These are phyloP conservation scores for Leucoraja ocellata DNA, from an alignment of 2,797 vertebrate species.

Conservation along the genomic window DNA sequence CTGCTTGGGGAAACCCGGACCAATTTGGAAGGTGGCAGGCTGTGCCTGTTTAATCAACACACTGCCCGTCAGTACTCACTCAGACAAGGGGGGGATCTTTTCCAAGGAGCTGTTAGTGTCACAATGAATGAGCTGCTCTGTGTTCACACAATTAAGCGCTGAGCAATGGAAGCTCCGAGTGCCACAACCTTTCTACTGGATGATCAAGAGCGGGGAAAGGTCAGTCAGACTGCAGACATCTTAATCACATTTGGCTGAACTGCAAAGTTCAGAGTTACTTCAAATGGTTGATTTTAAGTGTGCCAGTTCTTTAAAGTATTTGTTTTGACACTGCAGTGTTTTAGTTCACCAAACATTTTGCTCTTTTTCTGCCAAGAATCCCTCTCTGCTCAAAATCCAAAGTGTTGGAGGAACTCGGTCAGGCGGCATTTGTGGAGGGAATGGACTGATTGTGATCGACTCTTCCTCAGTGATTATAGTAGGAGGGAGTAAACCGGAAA, in stretches of 20 bases:
- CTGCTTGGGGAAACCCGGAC: not conserved
- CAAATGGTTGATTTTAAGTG: not conserved
- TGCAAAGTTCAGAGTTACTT: not conserved
- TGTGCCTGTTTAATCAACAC: constrained; percentile 10
- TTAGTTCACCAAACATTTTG: not conserved
- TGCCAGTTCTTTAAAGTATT: not conserved
- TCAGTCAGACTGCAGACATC: not conserved
- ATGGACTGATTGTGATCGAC: no score
- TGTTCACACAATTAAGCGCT: not conserved
- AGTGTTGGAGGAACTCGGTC: no score
- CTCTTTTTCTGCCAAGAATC: not conserved
- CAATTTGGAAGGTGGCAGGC: not conserved
- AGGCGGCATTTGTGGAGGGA: no score
- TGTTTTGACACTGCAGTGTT: not conserved
- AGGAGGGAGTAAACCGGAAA: no score
- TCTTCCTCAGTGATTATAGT: no score
- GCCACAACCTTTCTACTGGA: not conserved
- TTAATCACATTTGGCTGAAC: not conserved
- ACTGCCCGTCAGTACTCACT: not conserved
- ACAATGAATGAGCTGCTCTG: constrained; percentile 19
- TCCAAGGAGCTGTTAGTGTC: constrained; percentile 21
- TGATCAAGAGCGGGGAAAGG: not conserved
- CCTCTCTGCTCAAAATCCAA: not conserved
- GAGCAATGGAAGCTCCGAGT: not conserved
- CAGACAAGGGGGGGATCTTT: constrained; percentile 6